phyloP scores from a whole-genome alignment of 2,797 vertebrate genomes.

The Mycteria americana region DNA sequence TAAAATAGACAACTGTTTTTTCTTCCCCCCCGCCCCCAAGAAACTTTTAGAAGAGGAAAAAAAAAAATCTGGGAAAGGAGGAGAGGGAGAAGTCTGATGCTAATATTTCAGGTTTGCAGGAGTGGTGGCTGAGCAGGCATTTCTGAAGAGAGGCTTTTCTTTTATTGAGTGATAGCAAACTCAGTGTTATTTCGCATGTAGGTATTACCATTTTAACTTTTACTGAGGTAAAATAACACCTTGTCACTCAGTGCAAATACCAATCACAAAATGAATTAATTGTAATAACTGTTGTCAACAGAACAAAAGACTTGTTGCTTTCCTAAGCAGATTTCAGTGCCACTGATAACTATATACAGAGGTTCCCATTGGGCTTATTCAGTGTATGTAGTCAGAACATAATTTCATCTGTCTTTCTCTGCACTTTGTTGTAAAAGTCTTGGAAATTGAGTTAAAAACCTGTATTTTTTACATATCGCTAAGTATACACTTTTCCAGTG shows the following conservation, averaged over 20 bases:
- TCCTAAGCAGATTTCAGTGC: slow-evolving; percentile 80
- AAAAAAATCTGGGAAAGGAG: neutral
- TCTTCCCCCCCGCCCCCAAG: no score
- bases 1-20: neutral
- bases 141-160: slow-evolving; percentile 62
- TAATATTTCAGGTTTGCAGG: neutral
- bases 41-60: neutral
- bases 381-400: slow-evolving; percentile 68
- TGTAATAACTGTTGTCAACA: slow-evolving; percentile 91
- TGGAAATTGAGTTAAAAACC: slow-evolving; percentile 66
- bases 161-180: slow-evolving; percentile 74
- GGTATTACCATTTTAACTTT: slow-evolving; percentile 89
- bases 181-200: slow-evolving; percentile 79
- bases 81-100: neutral
- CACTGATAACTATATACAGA: slow-evolving; percentile 73
- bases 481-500: slow-evolving; percentile 60
- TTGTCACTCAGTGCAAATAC: slow-evolving; percentile 92
- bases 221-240: slow-evolving; percentile 91
- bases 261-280: slow-evolving; percentile 92
- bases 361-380: slow-evolving; percentile 70
- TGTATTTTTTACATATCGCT: slow-evolving; percentile 60
- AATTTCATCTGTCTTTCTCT: slow-evolving; percentile 74
- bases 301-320: slow-evolving; percentile 89
- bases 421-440: slow-evolving; percentile 65
- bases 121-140: slow-evolving; percentile 62